These are phyloP conservation scores for Lithophane socia DNA, from an alignment of 2,888 invertebrate species.

Conservation along the genomic window DNA sequence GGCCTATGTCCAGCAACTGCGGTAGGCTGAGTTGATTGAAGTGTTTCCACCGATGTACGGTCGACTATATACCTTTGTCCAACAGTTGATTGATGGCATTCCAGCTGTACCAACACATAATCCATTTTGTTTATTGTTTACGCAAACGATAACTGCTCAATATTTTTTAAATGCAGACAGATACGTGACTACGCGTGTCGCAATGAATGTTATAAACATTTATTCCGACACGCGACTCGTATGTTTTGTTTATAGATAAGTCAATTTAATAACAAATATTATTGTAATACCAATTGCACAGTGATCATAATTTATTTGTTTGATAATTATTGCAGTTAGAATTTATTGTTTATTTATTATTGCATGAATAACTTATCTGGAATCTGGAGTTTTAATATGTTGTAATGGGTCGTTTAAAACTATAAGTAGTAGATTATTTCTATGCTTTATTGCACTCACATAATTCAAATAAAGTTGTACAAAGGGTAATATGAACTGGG, in stretches of 20 bases:
- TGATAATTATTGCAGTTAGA: constrained; percentile 14
- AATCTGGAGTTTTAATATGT: too few species aligned
- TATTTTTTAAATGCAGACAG: background rate
- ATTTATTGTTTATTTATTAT: constrained; percentile 10
- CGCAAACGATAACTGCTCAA: background rate
- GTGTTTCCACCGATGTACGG: background rate
- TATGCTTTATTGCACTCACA: background rate
- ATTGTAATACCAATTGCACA: background rate
- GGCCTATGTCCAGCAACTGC: too few species aligned
- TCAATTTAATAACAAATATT: constrained; percentile 15
- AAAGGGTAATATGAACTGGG: too few species aligned
- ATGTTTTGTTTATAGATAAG: background rate
- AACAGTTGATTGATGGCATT: background rate
- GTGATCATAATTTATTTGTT: constrained; percentile 4
- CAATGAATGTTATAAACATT: background rate
- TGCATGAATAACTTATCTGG: constrained; percentile 2
- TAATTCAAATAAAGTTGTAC: too few species aligned
- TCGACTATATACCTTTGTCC: too few species aligned
- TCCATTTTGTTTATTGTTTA: constrained; percentile 4
- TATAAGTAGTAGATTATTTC: background rate
- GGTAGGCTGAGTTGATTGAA: too few species aligned
- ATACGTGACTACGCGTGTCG: too few species aligned
- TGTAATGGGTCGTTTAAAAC: background rate
- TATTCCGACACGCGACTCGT: background rate
- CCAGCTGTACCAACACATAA: background rate